Base-by-base conservation (phyloP, 2,888 invertebrate species). In the Dorcus parallelipipedus region DNA sequence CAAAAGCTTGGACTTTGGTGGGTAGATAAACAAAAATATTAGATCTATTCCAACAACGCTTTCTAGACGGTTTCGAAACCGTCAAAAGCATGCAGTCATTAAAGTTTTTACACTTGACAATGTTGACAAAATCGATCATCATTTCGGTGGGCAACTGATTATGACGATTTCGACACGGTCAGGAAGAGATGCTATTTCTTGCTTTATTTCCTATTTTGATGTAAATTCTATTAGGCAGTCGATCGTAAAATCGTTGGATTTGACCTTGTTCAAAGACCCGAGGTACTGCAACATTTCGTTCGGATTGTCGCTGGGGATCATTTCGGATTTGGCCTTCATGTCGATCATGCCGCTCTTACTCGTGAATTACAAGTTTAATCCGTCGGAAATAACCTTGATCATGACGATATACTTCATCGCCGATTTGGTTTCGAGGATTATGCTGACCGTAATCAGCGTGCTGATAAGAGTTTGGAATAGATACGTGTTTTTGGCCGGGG, bases 311-410 rank as follows among this genome's bases (percentile, higher is more conserved):
- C 80, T 90, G 56, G 84, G 86, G 3, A 82, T 87, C 60, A 86
- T 86, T 56, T 84, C 88, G 4, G 90, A 91, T 72, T 80, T 86
- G 43, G 86, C 86, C 0, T 91, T 91, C 72, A 83, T 86, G 64
- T 85, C 87, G 0, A 71, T 91, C 52, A 83, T 90, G 60, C 90
- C 91, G 0, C 69, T 89, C 66, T 77, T 87, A 61, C 77, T 88
- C 58, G 81, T 81, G 55, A 82, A 84, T 1, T 78, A 81, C 54
- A 84, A 83, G 60, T 86, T 83, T 69, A 76, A 78, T 6, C 78
- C 82, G 71, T 78, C 80, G 65, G 82, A 88, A 67, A 83, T 86
- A 0, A 88, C 91, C 0, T 78, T 83, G 2, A 84, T 89, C 56
- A 85, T 91, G 52, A 88, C 89, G 63, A 82, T 87, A 2, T 86